Base-by-base conservation (phyloP, 2,888 invertebrate genomes). In the Agrochola circellaris region DNA sequence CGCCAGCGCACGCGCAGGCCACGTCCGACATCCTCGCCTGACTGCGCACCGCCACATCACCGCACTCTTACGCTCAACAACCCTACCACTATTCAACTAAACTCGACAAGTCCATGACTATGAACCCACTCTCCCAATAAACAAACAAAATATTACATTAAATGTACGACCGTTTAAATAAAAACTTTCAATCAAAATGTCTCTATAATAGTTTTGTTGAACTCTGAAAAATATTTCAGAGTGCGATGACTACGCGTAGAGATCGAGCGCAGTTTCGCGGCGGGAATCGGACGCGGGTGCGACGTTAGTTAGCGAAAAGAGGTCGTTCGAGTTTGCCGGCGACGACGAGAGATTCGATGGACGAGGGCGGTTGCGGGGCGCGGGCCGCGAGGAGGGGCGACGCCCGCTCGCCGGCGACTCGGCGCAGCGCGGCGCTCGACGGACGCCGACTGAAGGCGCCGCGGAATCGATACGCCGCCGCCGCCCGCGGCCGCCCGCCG, bases 391-490 rank as follows among this genome's bases (percentile, higher is more conserved):
- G 92, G 93, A 89, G 93, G 93, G 92, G 92, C 91, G 94, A 93
- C 94, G 95, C 94, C 94, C 94, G 95, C 95, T 94, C 95, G 94
- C 93, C 94, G 93, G 93, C 93, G 93, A 92, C 95, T 95, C 96
- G 95, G 96, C 96, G 96, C 96, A 95, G 95, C 96, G 95, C 96
- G 96, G 95, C 96, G 96, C 96, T 95, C 94, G 96, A 94, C 96
- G 95, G 95, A 94, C 95, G 96, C 95, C 96, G 96, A 96, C 96
- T 96, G 96, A 96, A 94, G 95, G 94, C 95, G 94, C 91, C 95
- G 92, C 93, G 94, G 95, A 96, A 96, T 96, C 96, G 96, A 96
- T 96, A 96, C 93, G 94, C 93, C 91, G 93, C 93, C 94, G 94
- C 93, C 95, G 93, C 93, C 92, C 91, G 91, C 93, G 90, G 92